Evolutionary conservation across 2,888 invertebrate genomes (phyloP).

Genomic region (Nymphalis c-album): DNA sequence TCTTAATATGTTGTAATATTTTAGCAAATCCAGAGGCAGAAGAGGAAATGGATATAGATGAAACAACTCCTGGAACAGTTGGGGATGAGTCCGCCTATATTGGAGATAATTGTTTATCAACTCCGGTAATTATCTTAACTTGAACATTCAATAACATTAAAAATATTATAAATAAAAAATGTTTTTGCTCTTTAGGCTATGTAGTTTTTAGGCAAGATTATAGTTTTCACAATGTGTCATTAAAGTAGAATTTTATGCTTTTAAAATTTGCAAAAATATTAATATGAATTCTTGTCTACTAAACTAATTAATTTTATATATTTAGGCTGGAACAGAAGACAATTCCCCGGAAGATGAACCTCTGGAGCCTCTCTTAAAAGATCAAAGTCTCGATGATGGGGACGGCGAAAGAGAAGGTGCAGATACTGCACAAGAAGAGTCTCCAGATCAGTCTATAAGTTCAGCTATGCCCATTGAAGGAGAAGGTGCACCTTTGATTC

Average conservation of each 20-base stretch:
- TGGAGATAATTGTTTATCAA: conserved; percentile 76
- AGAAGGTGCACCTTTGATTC: conserved; percentile 65
- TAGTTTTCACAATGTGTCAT: too few relatives aligned
- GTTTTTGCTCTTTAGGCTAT: background rate
- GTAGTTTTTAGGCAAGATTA: too few relatives aligned
- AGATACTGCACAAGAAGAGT: conserved; percentile 67
- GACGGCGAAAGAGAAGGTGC: conserved; percentile 60
- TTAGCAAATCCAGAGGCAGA: conserved; percentile 62
- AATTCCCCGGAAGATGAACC: conserved; percentile 70
- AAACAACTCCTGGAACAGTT: conserved; percentile 61
- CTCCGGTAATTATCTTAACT: conserved; percentile 60
- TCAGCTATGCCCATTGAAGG: conserved; percentile 74
- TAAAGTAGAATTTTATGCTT: too few relatives aligned
- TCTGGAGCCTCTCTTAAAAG: conserved; percentile 66
- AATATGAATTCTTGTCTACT: background rate
- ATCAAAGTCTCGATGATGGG: conserved; percentile 60
- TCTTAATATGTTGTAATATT: background rate
- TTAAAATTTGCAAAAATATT: background rate
- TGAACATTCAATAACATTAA: background rate
- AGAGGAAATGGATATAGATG: conserved; percentile 77
- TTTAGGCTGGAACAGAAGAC: conserved; percentile 62
- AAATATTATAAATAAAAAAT: background rate
- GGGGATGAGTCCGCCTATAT: conserved; percentile 73
- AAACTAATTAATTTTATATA: background rate
- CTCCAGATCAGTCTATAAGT: conserved; percentile 77